These are phyloP conservation scores for Glaucidium brasilianum DNA, from an alignment of 2,113 vertebrate species.

Conservation along the genomic window DNA sequence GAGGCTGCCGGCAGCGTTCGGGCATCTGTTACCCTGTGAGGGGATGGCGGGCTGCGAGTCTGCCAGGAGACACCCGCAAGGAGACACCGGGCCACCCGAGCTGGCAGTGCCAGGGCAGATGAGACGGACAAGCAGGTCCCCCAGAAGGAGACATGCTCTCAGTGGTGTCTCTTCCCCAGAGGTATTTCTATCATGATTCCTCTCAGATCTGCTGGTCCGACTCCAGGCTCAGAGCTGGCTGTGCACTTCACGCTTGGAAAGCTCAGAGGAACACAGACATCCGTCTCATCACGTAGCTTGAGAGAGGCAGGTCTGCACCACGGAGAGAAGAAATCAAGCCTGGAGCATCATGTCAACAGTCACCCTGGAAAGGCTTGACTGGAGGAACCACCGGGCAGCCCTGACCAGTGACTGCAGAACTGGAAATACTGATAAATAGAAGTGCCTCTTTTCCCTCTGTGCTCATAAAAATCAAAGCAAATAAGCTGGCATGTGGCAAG, in stretches of 20 bases:
- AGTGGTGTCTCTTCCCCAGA: background rate
- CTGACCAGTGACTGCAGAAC: background rate
- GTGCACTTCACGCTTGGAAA: constrained; percentile 28
- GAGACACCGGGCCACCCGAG: rapidly evolving
- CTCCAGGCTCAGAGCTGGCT: constrained; percentile 21
- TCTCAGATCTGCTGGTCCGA: background rate
- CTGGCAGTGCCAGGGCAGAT: background rate
- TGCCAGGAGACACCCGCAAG: background rate
- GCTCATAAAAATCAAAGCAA: background rate
- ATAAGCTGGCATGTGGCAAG: background rate
- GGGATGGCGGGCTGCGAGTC: rapidly evolving
- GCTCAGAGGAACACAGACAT: constrained; percentile 21
- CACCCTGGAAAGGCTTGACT: background rate
- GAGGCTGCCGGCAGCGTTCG: rapidly evolving
- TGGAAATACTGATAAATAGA: background rate
- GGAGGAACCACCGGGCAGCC: background rate
- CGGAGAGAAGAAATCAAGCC: background rate
- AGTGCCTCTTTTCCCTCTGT: background rate
- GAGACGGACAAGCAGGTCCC: background rate
- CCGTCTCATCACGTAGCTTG: background rate
- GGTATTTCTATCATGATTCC: background rate
- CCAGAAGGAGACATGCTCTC: background rate
- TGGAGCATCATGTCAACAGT: background rate
- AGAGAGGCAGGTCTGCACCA: background rate
- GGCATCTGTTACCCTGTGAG: background rate